Conservation (phyloP, 2,888 invertebrate species). For the Orchesella flavescens region DNA sequence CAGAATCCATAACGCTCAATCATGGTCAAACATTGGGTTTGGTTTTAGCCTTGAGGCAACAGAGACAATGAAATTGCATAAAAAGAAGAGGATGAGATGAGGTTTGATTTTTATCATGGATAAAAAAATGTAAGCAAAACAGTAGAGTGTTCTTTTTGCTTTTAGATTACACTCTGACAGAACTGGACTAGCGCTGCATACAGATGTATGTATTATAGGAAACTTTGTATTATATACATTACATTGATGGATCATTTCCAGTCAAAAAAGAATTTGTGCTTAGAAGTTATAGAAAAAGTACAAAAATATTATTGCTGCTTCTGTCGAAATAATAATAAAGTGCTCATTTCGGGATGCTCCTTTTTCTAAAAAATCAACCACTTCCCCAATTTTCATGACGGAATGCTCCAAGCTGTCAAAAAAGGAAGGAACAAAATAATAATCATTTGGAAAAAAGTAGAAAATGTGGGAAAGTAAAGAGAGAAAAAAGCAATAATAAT, state of each 20-base stretch:
- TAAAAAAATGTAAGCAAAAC: slow-evolving; percentile 35
- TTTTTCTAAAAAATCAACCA: slow-evolving; percentile 57
- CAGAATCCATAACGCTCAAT: no score
- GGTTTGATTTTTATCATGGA: slow-evolving; percentile 49
- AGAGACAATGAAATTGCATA: slow-evolving; percentile 46
- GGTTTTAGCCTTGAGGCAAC: slow-evolving; percentile 37
- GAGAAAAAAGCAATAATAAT: slow-evolving; percentile 13
- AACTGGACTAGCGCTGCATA: not conserved
- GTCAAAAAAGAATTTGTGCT: slow-evolving; percentile 25
- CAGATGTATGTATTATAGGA: not conserved
- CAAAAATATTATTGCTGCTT: not conserved
- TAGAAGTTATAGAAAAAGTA: not conserved
- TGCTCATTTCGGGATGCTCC: slow-evolving; percentile 38
- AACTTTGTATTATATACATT: not conserved
- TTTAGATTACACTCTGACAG: not conserved
- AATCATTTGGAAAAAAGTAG: slow-evolving; percentile 8
- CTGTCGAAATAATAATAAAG: slow-evolving; percentile 53
- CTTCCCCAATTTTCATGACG: slow-evolving; percentile 49
- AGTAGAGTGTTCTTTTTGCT: not conserved
- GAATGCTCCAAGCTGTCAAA: slow-evolving; percentile 40
- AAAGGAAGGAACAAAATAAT: not conserved
- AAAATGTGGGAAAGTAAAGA: slow-evolving; percentile 45
- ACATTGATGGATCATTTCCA: slow-evolving; percentile 57
- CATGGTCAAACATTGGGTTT: not conserved
- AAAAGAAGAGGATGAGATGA: slow-evolving; percentile 5